These are phyloP conservation scores for Atherinomorus stipes DNA, from an alignment of 2,113 vertebrate genomes.

Conservation along the genomic window DNA sequence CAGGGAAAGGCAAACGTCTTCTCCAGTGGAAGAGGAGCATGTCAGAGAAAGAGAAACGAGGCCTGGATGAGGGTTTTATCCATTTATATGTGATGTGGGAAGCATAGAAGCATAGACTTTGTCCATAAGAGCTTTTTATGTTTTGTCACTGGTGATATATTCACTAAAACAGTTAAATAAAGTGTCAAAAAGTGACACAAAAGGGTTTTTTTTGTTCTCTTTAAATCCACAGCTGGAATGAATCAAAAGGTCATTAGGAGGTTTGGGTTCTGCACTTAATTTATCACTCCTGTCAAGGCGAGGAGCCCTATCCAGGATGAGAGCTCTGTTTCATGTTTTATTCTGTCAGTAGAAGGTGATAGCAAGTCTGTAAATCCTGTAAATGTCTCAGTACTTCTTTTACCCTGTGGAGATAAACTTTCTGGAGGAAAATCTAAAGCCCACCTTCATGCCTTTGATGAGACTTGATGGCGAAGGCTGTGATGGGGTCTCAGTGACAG, in stretches of 20 bases:
- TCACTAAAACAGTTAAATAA: not conserved
- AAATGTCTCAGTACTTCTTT: not conserved
- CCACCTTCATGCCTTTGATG: not conserved
- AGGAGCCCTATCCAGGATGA: not conserved
- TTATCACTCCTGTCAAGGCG: not conserved
- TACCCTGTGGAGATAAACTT: constrained; percentile 1
- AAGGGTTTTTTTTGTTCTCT: not conserved
- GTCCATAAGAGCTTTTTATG: not conserved
- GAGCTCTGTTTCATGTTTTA: not conserved
- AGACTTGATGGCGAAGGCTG: not conserved
- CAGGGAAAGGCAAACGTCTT: not conserved
- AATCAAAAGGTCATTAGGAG: not conserved
- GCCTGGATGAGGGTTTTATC: not conserved
- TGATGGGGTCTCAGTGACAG: not conserved
- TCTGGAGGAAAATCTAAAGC: constrained; percentile 3
- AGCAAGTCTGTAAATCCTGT: constrained; percentile 11
- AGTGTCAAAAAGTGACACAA: too few species aligned
- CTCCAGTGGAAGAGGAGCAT: not conserved
- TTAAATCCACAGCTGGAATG: not conserved
- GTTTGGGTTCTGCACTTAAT: not conserved
- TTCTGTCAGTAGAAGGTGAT: not conserved
- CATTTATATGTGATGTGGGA: not conserved
- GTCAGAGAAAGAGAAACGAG: not conserved
- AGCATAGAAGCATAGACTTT: not conserved
- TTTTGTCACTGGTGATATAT: too few species aligned